Evolutionary conservation across 2,888 invertebrate species (phyloP), one percentile per base, ranked within the genome.

Genomic region (Rapana venosa): DNA sequence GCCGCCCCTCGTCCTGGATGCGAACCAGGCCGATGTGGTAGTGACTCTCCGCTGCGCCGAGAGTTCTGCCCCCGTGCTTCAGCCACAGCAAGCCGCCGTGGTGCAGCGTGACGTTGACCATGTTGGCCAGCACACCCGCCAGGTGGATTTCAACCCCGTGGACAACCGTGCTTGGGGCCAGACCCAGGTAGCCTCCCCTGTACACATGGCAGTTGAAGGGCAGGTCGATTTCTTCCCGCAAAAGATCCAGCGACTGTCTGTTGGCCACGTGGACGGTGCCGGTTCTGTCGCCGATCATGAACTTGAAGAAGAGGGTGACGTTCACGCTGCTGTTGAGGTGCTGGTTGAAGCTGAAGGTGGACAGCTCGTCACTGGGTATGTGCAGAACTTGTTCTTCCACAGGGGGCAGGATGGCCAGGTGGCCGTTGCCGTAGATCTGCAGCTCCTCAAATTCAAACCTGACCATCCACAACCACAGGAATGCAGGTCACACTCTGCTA

Each of bases 221-320:
- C 17, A 94, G 93, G 87, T 94, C 94, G 20, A 93, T 93, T 87
- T 94, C 94, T 79, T 92, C 92, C 30, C 94, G 91, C 26, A 90
- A 36, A 4, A 94, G 91, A 88, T 94, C 93, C 92, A 94, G 90
- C 0, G 91, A 91, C 87, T 94, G 94, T 32, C 88, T 89, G 26
- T 92, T 90, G 0, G 90, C 93, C 0, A 94, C 90, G 90, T 94
- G 94, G 0, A 94, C 93, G 26, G 94, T 90, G 0, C 94, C 94
- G 20, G 93, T 94, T 30, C 94, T 90, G 88, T 94, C 94, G 20
- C 94, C 94, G 61, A 94, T 94, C 94, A 94, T 94, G 91, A 93
- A 94, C 87, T 93, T 94, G 91, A 94, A 94, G 92, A 93, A 93
- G 47, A 94, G 87, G 0, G 93, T 92, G 22, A 94, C 92, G 88